These are phyloP conservation scores for Xiphorhynchus elegans DNA, from an alignment of 2,113 vertebrate genomes.

Conservation along the genomic window DNA sequence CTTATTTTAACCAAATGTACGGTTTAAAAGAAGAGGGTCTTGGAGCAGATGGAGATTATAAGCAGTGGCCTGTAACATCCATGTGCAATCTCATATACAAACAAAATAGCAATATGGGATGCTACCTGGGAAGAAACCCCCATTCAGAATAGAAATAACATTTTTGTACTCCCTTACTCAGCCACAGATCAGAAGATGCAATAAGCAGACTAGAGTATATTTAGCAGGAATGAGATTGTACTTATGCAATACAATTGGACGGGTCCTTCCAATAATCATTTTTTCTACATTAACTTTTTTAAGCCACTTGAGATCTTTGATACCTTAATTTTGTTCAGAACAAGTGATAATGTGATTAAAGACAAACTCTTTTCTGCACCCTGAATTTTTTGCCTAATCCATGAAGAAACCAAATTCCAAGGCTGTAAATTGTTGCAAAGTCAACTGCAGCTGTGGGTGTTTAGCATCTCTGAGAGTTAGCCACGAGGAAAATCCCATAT, in stretches of 20 bases:
- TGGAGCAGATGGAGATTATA: neutral
- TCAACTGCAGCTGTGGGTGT: neutral
- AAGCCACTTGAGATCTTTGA: neutral
- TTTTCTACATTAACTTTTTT: neutral
- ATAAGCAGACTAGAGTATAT: neutral
- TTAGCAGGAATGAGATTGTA: neutral
- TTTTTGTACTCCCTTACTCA: neutral
- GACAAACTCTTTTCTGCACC: neutral
- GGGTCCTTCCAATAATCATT: neutral
- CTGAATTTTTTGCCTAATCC: neutral
- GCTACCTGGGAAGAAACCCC: neutral
- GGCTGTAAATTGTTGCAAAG: neutral
- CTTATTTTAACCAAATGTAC: neutral
- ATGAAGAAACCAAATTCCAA: neutral
- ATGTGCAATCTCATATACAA: neutral
- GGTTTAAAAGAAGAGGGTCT: neutral
- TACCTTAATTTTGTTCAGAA: neutral
- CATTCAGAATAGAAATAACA: neutral
- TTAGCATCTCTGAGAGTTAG: neutral
- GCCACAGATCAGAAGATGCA: neutral
- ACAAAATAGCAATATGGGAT: neutral
- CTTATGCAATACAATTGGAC: neutral
- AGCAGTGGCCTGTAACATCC: neutral
- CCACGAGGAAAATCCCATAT: neutral
- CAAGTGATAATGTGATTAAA: neutral